These are phyloP conservation scores for Hipparchia semele DNA, from an alignment of 2,888 invertebrate species.

Conservation along the genomic window DNA sequence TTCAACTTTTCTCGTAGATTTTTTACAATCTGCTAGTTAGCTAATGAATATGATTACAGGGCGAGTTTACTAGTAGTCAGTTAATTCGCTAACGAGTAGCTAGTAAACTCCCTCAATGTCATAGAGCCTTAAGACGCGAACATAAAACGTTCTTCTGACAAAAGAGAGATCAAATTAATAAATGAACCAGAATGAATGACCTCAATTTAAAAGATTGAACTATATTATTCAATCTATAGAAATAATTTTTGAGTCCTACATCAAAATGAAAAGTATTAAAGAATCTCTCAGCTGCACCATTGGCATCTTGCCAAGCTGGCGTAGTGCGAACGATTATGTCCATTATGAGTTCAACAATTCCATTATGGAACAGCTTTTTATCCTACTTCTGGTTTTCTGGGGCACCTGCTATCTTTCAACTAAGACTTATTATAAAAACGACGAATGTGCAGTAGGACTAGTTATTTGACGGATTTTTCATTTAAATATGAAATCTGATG, in stretches of 20 bases:
- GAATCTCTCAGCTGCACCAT: slow-evolving; percentile 53
- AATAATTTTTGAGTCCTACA: slow-evolving; percentile 43
- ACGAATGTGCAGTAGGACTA: not conserved
- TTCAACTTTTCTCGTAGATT: too few relatives aligned
- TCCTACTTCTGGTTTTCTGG: slow-evolving; percentile 20
- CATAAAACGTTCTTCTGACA: not conserved
- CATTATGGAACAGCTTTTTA: slow-evolving; percentile 35
- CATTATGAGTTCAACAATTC: slow-evolving; percentile 53
- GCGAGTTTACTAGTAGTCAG: too few relatives aligned
- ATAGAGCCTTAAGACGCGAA: too few relatives aligned
- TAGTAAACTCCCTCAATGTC: too few relatives aligned
- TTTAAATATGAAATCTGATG: too few relatives aligned
- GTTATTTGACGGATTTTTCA: not conserved
- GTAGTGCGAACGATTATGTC: slow-evolving; percentile 55
- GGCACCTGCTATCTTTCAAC: slow-evolving; percentile 18
- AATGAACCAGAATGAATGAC: slow-evolving; percentile 9
- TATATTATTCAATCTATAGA: slow-evolving; percentile 14
- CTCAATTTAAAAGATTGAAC: slow-evolving; percentile 9
- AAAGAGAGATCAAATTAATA: slow-evolving; percentile 1
- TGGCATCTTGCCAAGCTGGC: slow-evolving; percentile 56
- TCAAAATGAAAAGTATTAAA: slow-evolving; percentile 53
- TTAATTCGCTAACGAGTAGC: too few relatives aligned
- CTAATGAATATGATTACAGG: too few relatives aligned
- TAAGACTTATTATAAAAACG: slow-evolving; percentile 12
- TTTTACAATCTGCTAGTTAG: too few relatives aligned